Percentiles rank a stretch among this genome's conserved stretches.
Evolutionary conservation across 1,140 invertebrate species (phyloP).

Genomic region (Trypoxylus dichotomus): DNA sequence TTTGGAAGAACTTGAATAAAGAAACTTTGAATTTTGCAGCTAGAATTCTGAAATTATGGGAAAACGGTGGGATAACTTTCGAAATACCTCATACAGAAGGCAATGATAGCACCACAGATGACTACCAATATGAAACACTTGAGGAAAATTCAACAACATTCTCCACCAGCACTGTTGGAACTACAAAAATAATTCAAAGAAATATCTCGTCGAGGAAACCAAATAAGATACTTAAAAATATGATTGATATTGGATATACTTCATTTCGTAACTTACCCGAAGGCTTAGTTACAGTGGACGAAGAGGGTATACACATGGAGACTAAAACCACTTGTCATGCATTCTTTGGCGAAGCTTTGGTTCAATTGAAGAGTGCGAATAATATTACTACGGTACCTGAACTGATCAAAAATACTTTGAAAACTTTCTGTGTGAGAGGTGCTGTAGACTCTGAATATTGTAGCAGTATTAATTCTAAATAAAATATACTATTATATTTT

Average conservation of each 20-base stretch:
- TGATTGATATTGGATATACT: constrained; percentile 15
- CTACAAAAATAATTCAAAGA: background rate
- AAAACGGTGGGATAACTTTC: constrained; percentile 46
- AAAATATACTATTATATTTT: constrained; percentile 1
- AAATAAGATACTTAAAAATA: background rate
- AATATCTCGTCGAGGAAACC: background rate
- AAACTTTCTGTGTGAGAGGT: constrained; percentile 34
- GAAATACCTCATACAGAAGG: constrained; percentile 33
- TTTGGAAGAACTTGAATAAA: constrained; percentile 40
- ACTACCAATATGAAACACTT: background rate
- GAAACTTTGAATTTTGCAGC: constrained; percentile 42
- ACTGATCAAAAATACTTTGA: constrained; percentile 36
- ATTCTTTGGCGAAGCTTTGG: constrained; percentile 51
- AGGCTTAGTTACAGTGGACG: constrained; percentile 47
- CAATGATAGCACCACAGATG: background rate
- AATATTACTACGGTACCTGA: constrained; percentile 33
- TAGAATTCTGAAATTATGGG: constrained; percentile 45
- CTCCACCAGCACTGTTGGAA: background rate
- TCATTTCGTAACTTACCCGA: constrained; percentile 39
- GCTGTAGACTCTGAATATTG: constrained; percentile 36
- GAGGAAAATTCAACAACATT: background rate
- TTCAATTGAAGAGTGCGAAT: constrained; percentile 39
- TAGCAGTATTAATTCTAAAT: constrained; percentile 31
- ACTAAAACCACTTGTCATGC: constrained; percentile 52
- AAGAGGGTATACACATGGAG: constrained; percentile 49